Evolutionary conservation across 2,888 invertebrate genomes (phyloP).

Genomic region (Carabus problematicus): DNA sequence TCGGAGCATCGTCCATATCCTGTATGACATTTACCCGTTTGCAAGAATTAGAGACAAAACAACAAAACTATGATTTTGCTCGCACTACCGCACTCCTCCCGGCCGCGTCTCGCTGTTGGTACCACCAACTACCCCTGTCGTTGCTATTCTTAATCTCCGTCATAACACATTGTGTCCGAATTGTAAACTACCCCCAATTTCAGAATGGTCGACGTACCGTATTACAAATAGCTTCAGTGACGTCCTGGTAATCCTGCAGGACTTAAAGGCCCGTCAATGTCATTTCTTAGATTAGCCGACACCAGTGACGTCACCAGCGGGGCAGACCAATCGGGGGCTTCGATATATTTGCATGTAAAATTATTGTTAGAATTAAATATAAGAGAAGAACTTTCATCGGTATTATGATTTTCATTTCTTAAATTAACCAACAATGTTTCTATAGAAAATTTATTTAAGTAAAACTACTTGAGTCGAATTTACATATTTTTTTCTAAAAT

Average conservation of each 20-base stretch:
- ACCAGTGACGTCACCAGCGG: conserved; percentile 14
- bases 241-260: conserved; percentile 33
- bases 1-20: too few species aligned
- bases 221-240: conserved; percentile 35
- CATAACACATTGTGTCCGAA: conserved; percentile 27
- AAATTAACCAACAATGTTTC: too few species aligned
- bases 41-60: too few species aligned
- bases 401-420: neutral
- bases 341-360: neutral
- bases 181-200: conserved; percentile 31
- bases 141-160: conserved; percentile 30
- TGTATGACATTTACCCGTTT: too few species aligned
- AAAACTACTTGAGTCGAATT: too few species aligned
- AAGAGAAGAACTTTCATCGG: too few species aligned
- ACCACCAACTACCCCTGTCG: conserved; percentile 15
- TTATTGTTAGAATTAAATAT: too few species aligned
- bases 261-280: conserved; percentile 39
- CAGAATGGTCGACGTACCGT: conserved; percentile 29
- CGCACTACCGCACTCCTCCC: neutral
- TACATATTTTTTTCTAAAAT: too few species aligned
- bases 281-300: conserved; percentile 40
- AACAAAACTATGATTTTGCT: neutral
- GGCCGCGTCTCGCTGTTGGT: neutral
- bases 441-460: too few species aligned
- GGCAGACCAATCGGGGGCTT: neutral